Evolutionary conservation across 2,888 invertebrate genomes (phyloP).

Genomic region (Spilosoma lubricipeda): DNA sequence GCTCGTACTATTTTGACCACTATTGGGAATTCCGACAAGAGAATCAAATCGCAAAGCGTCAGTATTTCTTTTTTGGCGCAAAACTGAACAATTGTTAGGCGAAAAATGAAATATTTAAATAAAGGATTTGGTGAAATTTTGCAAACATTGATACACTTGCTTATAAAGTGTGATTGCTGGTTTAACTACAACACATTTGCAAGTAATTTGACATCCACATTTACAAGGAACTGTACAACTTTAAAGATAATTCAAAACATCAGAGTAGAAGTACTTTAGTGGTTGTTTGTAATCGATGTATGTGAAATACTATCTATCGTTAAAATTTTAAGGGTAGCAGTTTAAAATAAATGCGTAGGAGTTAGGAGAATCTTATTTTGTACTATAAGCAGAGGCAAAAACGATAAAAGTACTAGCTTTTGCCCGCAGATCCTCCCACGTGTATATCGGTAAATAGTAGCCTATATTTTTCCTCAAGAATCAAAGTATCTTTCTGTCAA

Average conservation of each 20-base stretch:
- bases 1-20: constrained; percentile 81
- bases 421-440: no score
- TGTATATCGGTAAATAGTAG: no score
- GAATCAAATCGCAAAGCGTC: constrained; percentile 66
- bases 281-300: no score
- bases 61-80: constrained; percentile 45
- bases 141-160: not conserved
- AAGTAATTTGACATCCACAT: not conserved
- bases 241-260: not conserved
- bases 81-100: constrained; percentile 44
- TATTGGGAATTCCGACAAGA: constrained; percentile 77
- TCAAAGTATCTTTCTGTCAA: no score
- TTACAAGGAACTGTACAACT: not conserved
- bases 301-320: no score
- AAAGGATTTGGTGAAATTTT: constrained; percentile 23
- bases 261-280: not conserved
- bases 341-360: no score
- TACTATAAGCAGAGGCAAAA: no score
- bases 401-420: no score
- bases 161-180: not conserved
- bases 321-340: no score
- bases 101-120: constrained; percentile 41
- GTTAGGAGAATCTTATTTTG: no score
- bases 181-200: not conserved
- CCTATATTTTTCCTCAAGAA: no score